phyloP scores from a whole-genome alignment of 2,113 vertebrate species.

The Himantopus leucocephalus region DNA sequence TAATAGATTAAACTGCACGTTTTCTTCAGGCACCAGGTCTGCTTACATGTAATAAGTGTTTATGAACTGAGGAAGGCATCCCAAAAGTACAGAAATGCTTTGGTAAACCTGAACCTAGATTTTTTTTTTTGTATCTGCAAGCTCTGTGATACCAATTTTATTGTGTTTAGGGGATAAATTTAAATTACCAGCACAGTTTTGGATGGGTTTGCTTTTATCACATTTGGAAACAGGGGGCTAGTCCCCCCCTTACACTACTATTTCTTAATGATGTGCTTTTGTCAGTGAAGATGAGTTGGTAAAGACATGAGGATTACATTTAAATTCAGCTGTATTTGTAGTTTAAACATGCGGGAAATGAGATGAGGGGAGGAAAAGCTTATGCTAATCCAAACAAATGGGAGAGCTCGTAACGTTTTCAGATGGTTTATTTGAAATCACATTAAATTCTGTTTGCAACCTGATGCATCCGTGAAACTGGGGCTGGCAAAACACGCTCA shows the following conservation, averaged over 20 bases:
- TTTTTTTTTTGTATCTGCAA: neutral
- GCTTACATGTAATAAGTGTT: neutral
- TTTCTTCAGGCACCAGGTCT: neutral
- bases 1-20: conserved; percentile 17
- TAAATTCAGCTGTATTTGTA: conserved; percentile 46
- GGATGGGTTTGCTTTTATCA: neutral
- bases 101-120: neutral
- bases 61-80: neutral
- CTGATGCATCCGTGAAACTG: neutral
- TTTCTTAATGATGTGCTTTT: conserved; percentile 46
- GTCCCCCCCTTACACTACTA: neutral
- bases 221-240: neutral
- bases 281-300: conserved; percentile 40
- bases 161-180: neutral
- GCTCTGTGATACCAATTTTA: neutral
- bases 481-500: neutral
- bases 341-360: conserved; percentile 40
- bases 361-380: conserved; percentile 43
- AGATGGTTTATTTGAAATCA: conserved; percentile 29
- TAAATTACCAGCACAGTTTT: neutral
- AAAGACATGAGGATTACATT: conserved; percentile 50
- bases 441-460: conserved; percentile 16
- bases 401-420: neutral
- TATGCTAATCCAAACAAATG: conserved; percentile 52
- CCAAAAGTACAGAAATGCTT: neutral